Evolutionary conservation across 2,888 invertebrate genomes (phyloP).

Genomic region (Limnephilus rhombicus): DNA sequence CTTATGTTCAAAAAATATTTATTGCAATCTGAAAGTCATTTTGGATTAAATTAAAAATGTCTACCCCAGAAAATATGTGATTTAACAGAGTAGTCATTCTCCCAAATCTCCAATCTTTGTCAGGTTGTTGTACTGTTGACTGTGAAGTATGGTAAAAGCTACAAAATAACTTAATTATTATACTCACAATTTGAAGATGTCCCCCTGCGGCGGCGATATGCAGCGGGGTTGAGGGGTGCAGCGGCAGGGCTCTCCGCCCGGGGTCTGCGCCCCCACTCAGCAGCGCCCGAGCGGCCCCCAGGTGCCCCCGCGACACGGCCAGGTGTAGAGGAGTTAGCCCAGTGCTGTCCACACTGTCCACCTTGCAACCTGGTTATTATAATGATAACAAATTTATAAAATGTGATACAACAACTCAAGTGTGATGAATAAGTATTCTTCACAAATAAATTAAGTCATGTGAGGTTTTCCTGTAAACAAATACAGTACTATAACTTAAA

Average conservation of each 20-base stretch:
- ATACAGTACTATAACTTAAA: no score
- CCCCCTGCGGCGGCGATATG: slow-evolving; percentile 81
- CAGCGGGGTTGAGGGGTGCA: slow-evolving; percentile 79
- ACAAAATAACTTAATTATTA: not conserved
- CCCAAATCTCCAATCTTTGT: no score
- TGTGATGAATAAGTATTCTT: no score
- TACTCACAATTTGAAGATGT: slow-evolving; percentile 75
- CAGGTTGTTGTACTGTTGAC: no score
- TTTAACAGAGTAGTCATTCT: no score
- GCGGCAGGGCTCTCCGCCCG: slow-evolving; percentile 78
- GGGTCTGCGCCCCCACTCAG: slow-evolving; percentile 79
- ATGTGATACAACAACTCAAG: not conserved
- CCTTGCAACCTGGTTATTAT: slow-evolving; percentile 75
- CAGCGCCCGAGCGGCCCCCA: slow-evolving; percentile 78
- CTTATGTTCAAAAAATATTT: no score
- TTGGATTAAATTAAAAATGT: no score
- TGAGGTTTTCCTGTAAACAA: no score
- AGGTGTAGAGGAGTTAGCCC: slow-evolving; percentile 84
- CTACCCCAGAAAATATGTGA: no score
- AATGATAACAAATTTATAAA: not conserved
- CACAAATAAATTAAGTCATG: no score
- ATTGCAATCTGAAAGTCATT: no score
- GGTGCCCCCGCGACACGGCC: slow-evolving; percentile 79
- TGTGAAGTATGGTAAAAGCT: no score
- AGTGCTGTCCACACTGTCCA: slow-evolving; percentile 82